phyloP scores from a whole-genome alignment of 2,113 vertebrate genomes.

The Dolichotis patagonum region DNA sequence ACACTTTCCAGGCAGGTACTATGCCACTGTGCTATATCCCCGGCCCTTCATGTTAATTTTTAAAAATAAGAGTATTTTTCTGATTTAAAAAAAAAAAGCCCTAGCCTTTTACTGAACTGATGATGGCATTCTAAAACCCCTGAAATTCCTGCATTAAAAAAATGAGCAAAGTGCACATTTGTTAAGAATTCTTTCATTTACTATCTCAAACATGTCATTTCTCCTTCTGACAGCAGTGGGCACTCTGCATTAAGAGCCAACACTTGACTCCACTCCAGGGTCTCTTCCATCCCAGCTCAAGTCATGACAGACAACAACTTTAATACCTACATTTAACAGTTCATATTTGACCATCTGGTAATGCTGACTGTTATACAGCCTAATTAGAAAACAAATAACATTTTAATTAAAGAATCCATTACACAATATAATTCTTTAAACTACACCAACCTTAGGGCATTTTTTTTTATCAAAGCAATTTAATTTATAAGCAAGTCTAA shows the following conservation, averaged over 20 bases:
- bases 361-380: conserved; percentile 31
- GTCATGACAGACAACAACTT: not conserved
- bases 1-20: too few species aligned
- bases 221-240: conserved; percentile 8
- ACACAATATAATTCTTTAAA: conserved; percentile 53
- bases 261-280: not conserved
- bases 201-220: not conserved
- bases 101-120: not conserved
- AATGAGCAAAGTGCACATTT: not conserved
- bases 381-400: conserved; percentile 49
- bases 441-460: not conserved
- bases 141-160: not conserved
- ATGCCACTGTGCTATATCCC: too few species aligned
- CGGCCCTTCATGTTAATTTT: not conserved
- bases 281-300: not conserved
- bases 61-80: not conserved
- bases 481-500: conserved; percentile 56
- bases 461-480: conserved; percentile 60
- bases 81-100: not conserved
- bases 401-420: conserved; percentile 66
- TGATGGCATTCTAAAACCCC: not conserved
- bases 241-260: not conserved
- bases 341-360: conserved; percentile 36
- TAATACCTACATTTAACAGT: not conserved
- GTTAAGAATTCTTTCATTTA: not conserved